phyloP scores from a whole-genome alignment of 2,797 vertebrate genomes.

The Mus caroli region DNA sequence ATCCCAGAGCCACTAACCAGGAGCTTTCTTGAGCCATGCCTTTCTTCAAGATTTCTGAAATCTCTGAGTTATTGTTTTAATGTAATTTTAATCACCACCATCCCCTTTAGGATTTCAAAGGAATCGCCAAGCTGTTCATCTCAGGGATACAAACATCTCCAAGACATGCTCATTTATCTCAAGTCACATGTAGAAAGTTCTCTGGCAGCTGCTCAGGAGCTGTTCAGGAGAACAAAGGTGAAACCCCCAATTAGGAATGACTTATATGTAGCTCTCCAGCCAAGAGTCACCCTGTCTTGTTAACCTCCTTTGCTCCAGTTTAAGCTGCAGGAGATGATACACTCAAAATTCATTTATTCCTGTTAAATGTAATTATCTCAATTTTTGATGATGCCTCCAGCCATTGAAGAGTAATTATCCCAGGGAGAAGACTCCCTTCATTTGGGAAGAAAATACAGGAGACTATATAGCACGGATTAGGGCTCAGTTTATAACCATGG shows the following conservation, averaged over 20 bases:
- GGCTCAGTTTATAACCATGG: conserved; percentile 65
- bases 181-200: conserved; percentile 66
- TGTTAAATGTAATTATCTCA: conserved; percentile 74
- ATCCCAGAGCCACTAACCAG: background rate
- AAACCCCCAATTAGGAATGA: conserved; percentile 76
- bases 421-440: conserved; percentile 58
- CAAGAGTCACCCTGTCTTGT: conserved; percentile 58
- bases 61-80: background rate
- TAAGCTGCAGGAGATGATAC: conserved; percentile 52
- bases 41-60: conserved; percentile 35
- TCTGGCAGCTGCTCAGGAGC: conserved; percentile 67
- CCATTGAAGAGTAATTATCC: conserved; percentile 66
- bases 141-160: conserved; percentile 61
- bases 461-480: conserved; percentile 3
- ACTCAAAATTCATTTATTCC: conserved; percentile 72
- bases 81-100: conserved; percentile 70
- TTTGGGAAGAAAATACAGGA: conserved; percentile 68
- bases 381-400: conserved; percentile 63
- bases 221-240: conserved; percentile 70
- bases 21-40: background rate
- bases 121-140: conserved; percentile 44
- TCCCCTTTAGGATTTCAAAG: conserved; percentile 69
- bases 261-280: conserved; percentile 54
- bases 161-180: conserved; percentile 70
- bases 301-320: conserved; percentile 40